Evolutionary conservation across 2,888 invertebrate genomes (phyloP).

Genomic region (Phalera bucephala): DNA sequence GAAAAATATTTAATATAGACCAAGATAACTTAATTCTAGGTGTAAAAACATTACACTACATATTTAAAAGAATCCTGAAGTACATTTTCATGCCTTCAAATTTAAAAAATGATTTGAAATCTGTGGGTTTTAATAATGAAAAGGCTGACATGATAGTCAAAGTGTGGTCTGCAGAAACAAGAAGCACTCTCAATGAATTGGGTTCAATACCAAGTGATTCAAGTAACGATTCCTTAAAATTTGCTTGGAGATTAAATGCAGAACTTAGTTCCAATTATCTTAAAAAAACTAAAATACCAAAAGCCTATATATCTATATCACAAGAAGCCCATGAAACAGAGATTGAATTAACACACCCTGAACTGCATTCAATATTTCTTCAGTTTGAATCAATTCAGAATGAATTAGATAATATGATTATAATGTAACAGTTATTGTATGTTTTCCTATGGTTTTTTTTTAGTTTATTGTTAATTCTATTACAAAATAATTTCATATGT

Average conservation of each 20-base stretch:
- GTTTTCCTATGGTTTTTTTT: no score
- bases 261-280: conserved; percentile 69
- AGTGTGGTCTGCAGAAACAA: conserved; percentile 69
- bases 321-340: conserved; percentile 44
- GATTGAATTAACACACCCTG: conserved; percentile 67
- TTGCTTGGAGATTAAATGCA: conserved; percentile 69
- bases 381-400: conserved; percentile 72
- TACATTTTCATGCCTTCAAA: conserved; percentile 70
- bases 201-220: conserved; percentile 40
- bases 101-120: conserved; percentile 58
- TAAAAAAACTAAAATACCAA: conserved; percentile 67
- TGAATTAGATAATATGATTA: conserved; percentile 66
- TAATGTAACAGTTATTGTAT: no score
- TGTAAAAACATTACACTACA: conserved; percentile 63
- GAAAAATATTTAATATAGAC: conserved; percentile 61
- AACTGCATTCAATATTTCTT: conserved; percentile 65
- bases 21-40: conserved; percentile 52
- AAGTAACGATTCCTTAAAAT: conserved; percentile 41
- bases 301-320: conserved; percentile 57
- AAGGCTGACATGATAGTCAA: conserved; percentile 65
- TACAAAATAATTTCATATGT: no score
- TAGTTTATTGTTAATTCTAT: no score
- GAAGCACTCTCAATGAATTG: conserved; percentile 56
- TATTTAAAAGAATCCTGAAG: conserved; percentile 63
- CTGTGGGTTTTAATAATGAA: conserved; percentile 53